Conservation (phyloP, 2,888 invertebrate genomes). For the Dione juno region DNA sequence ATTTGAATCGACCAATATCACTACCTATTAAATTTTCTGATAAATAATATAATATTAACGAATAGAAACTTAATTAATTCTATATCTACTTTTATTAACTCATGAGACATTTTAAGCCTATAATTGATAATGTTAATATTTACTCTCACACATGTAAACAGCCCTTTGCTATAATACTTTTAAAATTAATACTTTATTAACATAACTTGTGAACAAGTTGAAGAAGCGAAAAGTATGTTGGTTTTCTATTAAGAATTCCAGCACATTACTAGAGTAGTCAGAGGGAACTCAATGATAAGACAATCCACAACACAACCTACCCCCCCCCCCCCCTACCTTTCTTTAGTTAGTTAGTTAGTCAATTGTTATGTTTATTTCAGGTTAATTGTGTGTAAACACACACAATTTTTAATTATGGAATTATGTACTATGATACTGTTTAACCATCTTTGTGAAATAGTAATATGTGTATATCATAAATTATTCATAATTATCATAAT, state of each 20-base stretch:
- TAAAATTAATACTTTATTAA: neutral
- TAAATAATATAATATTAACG: neutral
- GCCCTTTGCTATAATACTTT: neutral
- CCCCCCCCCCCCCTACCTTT: too few species aligned
- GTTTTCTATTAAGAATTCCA: constrained; percentile 20
- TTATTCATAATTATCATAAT: too few species aligned
- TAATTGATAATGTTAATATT: neutral
- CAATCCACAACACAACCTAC: too few species aligned
- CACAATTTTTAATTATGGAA: too few species aligned
- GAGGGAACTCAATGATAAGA: too few species aligned
- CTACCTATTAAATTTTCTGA: too few species aligned
- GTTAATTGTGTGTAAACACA: too few species aligned
- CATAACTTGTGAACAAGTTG: constrained; percentile 4
- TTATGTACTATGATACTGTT: neutral
- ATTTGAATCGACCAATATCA: too few species aligned
- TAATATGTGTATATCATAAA: too few species aligned
- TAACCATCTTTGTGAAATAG: neutral
- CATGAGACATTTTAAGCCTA: neutral
- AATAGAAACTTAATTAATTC: neutral
- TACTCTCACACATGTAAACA: constrained; percentile 2
- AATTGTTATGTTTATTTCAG: neutral
- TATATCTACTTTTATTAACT: neutral
- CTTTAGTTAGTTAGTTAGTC: neutral
- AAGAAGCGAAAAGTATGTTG: constrained; percentile 22
- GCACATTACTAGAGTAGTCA: too few species aligned